These are phyloP conservation scores for Cyprinodon brontotheroides DNA, from an alignment of 2,113 vertebrate genomes.

Conservation along the genomic window DNA sequence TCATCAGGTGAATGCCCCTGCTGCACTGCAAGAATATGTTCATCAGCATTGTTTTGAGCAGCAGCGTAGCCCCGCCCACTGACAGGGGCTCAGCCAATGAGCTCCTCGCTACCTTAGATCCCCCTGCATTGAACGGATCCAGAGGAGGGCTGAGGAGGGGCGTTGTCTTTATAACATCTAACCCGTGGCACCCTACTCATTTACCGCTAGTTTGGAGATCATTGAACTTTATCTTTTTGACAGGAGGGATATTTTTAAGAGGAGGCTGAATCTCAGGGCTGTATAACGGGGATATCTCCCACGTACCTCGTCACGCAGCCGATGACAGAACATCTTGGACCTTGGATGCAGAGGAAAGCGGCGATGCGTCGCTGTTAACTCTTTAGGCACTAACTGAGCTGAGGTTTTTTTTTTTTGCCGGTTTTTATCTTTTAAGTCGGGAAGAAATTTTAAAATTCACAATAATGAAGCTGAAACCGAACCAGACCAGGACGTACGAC, in stretches of 20 bases:
- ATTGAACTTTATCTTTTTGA: conserved; percentile 9
- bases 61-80: conserved; percentile 30
- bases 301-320: conserved; percentile 3
- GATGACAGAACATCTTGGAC: conserved; percentile 24
- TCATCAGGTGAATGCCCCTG: background rate
- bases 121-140: conserved; percentile 60
- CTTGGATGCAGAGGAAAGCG: conserved; percentile 51
- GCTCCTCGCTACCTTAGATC: background rate
- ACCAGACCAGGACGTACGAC: conserved; percentile 97
- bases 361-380: conserved; percentile 63
- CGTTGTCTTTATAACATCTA: conserved; percentile 48
- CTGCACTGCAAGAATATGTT: conserved; percentile 21
- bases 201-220: conserved; percentile 26
- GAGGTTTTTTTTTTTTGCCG: conserved; percentile 18
- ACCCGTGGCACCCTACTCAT: conserved; percentile 21
- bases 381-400: conserved; percentile 3
- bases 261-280: background rate
- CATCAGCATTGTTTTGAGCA: conserved; percentile 32
- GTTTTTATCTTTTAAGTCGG: conserved; percentile 13
- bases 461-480: conserved; percentile 97
- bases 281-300: conserved; percentile 1
- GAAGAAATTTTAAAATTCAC: conserved; percentile 39
- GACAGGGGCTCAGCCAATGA: conserved; percentile 42
- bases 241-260: background rate
- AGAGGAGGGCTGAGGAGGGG: conserved; percentile 45